Conservation (phyloP, 1,140 invertebrate species). For the Rhyacophila brunnea region DNA sequence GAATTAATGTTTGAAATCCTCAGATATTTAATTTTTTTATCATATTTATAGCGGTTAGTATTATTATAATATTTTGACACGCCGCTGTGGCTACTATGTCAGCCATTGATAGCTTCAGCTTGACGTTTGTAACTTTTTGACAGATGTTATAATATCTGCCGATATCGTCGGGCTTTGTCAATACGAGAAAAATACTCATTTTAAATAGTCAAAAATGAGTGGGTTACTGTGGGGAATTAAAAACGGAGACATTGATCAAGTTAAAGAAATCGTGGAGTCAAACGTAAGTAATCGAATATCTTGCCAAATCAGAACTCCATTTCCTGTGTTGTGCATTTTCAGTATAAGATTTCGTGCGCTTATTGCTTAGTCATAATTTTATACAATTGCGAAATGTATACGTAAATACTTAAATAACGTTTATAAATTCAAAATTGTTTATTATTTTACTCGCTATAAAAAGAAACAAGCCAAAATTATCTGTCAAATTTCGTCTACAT, state of each 20-base stretch:
- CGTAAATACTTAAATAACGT: not conserved
- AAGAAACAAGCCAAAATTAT: not conserved
- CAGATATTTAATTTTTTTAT: no score
- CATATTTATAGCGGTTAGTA: no score
- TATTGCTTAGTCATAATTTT: not conserved
- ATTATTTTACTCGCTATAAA: not conserved
- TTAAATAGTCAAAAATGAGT: slow-evolving; percentile 56
- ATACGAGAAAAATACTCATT: slow-evolving; percentile 6
- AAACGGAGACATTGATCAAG: slow-evolving; percentile 90
- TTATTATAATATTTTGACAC: no score
- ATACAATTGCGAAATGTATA: not conserved
- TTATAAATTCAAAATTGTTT: not conserved
- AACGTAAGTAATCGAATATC: slow-evolving; percentile 57
- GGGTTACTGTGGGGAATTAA: slow-evolving; percentile 91
- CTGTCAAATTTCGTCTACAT: not conserved
- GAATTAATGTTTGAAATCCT: no score
- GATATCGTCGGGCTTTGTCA: slow-evolving; percentile 7
- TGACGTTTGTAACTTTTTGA: slow-evolving; percentile 13
- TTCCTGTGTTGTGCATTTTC: not conserved
- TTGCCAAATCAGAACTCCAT: not conserved
- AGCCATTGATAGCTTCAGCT: no score
- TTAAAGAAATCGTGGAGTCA: slow-evolving; percentile 82
- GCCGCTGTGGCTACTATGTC: no score
- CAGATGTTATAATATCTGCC: slow-evolving; percentile 29
- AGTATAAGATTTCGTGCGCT: not conserved